These are phyloP conservation scores for Paedocypris sp. DNA, from an alignment of 2,113 vertebrate genomes.

Conservation along the genomic window DNA sequence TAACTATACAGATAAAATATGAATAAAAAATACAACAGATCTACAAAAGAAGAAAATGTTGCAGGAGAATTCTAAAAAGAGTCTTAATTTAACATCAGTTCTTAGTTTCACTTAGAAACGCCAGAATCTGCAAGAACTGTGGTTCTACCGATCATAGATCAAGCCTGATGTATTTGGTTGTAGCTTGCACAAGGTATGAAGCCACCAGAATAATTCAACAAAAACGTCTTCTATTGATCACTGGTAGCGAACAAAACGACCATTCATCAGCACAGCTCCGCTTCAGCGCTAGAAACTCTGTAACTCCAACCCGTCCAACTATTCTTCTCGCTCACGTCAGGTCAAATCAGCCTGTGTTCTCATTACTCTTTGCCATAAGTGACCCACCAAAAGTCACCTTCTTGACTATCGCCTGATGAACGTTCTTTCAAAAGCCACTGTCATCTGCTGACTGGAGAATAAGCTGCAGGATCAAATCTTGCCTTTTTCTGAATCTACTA, in stretches of 20 bases:
- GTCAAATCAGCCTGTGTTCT: neutral
- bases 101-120: no score
- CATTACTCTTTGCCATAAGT: conserved; percentile 6
- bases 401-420: conserved; percentile 6
- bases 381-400: neutral
- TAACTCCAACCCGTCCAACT: conserved; percentile 2
- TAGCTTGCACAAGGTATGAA: neutral
- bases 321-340: neutral
- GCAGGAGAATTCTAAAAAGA: no score
- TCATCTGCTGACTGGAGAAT: neutral
- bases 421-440: no score
- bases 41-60: no score
- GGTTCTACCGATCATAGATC: conserved; percentile 20
- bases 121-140: no score
- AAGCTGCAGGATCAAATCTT: neutral
- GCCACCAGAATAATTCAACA: neutral
- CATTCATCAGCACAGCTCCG: conserved; percentile 11
- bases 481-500: no score
- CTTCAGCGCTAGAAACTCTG: conserved; percentile 3
- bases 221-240: conserved; percentile 12
- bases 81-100: no score
- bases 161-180: conserved; percentile 1
- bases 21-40: no score
- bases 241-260: conserved; percentile 9
- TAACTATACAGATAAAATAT: no score